Conservation (phyloP, 2,797 vertebrate genomes). For the Numenius phaeopus region DNA sequence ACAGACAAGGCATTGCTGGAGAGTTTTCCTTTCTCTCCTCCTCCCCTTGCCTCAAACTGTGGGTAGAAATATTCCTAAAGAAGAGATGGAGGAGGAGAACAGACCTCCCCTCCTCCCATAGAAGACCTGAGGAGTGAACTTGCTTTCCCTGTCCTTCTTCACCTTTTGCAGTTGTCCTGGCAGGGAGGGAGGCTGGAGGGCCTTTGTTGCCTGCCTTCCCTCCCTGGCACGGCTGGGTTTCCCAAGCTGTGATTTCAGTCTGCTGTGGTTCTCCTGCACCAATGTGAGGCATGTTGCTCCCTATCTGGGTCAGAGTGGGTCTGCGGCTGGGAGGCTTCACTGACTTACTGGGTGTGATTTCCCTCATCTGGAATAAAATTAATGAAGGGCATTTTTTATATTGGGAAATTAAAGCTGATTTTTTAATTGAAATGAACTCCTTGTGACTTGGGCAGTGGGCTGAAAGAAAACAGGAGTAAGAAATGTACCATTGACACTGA, state of each 20-base stretch:
- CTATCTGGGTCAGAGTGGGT: not conserved
- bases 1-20: not conserved
- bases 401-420: not conserved
- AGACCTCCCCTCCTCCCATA: not conserved
- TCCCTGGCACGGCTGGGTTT: accelerated
- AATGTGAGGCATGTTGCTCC: accelerated
- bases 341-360: not conserved
- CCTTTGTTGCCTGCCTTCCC: not conserved
- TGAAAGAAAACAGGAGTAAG: not conserved
- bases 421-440: not conserved
- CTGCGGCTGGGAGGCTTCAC: not conserved
- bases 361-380: not conserved
- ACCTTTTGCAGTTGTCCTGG: not conserved
- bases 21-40: not conserved
- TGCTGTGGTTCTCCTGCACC: accelerated
- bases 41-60: not conserved
- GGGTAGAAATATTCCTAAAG: not conserved
- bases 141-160: not conserved
- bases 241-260: accelerated
- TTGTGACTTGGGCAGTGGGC: not conserved
- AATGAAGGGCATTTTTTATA: not conserved
- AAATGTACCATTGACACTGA: not conserved
- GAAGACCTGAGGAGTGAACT: not conserved
- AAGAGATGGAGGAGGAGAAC: not conserved
- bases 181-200: accelerated